Evolutionary conservation across 2,113 vertebrate genomes (phyloP).

Genomic region (Electrona antarctica): DNA sequence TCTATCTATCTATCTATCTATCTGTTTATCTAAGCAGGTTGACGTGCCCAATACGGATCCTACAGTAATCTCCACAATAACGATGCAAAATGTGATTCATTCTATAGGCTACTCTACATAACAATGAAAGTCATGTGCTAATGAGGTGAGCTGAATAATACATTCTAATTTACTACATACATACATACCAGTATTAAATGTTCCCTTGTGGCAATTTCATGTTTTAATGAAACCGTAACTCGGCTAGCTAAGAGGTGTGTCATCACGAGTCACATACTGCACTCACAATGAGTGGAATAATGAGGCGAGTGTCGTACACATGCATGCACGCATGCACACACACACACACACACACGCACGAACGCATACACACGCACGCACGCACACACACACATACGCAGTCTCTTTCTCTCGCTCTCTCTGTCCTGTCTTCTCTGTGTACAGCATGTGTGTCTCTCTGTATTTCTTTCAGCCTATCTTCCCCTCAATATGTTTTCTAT

Average conservation of each 20-base stretch:
- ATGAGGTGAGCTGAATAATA: conserved; percentile 43
- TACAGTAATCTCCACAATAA: conserved; percentile 34
- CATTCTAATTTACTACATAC: conserved; percentile 22
- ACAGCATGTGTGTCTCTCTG: too few species aligned
- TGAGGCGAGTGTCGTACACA: not conserved
- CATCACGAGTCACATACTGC: conserved; percentile 5
- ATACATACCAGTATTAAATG: conserved; percentile 31
- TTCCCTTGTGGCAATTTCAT: conserved; percentile 26
- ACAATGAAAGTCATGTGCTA: conserved; percentile 29
- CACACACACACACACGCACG: too few species aligned
- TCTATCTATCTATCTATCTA: too few species aligned
- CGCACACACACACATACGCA: too few species aligned
- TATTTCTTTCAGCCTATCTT: too few species aligned
- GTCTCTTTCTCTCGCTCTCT: too few species aligned
- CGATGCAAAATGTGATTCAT: not conserved
- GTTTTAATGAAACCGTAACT: conserved; percentile 40
- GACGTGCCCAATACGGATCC: too few species aligned
- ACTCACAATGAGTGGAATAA: not conserved
- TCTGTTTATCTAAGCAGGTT: too few species aligned
- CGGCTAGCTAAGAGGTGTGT: conserved; percentile 14
- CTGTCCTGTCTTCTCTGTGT: too few species aligned
- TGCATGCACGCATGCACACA: too few species aligned
- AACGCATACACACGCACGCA: too few species aligned
- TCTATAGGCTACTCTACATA: not conserved
- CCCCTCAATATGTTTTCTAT: too few species aligned